phyloP scores from a whole-genome alignment of 2,888 invertebrate species.

The Gonocerus acuteangulatus region DNA sequence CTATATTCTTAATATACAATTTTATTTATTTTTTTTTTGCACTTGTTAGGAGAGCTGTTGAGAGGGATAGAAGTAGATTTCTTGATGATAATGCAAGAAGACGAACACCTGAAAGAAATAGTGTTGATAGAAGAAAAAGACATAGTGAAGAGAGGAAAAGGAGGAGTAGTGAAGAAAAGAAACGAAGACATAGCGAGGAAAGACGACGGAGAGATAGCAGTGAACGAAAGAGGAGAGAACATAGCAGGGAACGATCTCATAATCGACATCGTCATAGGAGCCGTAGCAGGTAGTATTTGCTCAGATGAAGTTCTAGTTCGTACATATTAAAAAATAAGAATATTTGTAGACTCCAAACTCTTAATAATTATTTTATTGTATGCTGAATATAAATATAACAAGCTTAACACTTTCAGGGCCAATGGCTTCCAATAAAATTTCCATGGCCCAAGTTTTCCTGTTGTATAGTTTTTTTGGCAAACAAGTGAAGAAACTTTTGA shows the following conservation, averaged over 20 bases:
- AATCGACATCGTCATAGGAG: conserved; percentile 32
- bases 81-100: conserved; percentile 11
- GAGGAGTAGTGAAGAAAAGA: conserved; percentile 38
- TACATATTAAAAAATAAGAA: too few relatives aligned
- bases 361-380: too few relatives aligned
- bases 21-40: too few relatives aligned
- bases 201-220: conserved; percentile 27
- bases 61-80: conserved; percentile 11
- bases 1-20: too few relatives aligned
- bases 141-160: conserved; percentile 25
- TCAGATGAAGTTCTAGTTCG: too few relatives aligned
- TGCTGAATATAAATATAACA: too few relatives aligned
- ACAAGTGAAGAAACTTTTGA: too few relatives aligned
- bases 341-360: too few relatives aligned
- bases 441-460: too few relatives aligned
- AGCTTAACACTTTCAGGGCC: too few relatives aligned
- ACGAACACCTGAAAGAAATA: neutral
- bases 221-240: conserved; percentile 40
- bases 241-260: conserved; percentile 28
- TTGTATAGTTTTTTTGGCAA: too few relatives aligned
- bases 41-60: conserved; percentile 7
- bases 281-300: conserved; percentile 13
- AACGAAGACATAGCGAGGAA: conserved; percentile 13
- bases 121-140: neutral
- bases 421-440: too few relatives aligned